Percentiles rank a stretch among this genome's conserved stretches.
phyloP scores from a whole-genome alignment of 2,888 invertebrate genomes.

The Molorchus minor region DNA sequence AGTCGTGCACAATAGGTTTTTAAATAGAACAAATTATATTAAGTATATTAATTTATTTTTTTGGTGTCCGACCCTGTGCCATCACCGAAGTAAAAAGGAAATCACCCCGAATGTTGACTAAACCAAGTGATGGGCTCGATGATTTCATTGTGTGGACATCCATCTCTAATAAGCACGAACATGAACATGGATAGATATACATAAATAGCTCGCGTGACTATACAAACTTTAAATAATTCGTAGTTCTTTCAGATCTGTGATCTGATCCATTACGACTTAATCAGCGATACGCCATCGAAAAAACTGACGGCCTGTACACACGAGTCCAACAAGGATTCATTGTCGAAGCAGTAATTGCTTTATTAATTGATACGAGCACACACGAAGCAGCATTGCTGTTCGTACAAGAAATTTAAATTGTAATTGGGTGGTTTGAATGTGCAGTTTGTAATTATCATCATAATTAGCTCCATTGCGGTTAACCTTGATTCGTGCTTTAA shows the following conservation, averaged over 20 bases:
- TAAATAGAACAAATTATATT: too few species aligned
- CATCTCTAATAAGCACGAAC: slow-evolving; percentile 28
- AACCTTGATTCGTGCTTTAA: too few species aligned
- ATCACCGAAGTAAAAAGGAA: slow-evolving; percentile 27
- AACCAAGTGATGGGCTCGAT: slow-evolving; percentile 30
- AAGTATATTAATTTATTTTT: too few species aligned
- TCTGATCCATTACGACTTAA: slow-evolving; percentile 22
- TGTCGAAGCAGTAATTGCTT: slow-evolving; percentile 8
- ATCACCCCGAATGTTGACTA: slow-evolving; percentile 32
- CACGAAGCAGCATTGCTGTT: not conserved
- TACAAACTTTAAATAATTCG: slow-evolving; percentile 18
- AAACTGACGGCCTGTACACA: slow-evolving; percentile 1
- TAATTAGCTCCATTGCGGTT: too few species aligned
- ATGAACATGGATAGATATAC: slow-evolving; percentile 20
- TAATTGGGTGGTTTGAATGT: not conserved
- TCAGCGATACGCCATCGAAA: slow-evolving; percentile 13
- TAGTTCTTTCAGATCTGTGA: slow-evolving; percentile 21
- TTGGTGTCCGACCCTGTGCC: too few species aligned
- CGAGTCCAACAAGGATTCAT: not conserved
- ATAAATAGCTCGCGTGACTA: slow-evolving; percentile 26
- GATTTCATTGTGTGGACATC: slow-evolving; percentile 29
- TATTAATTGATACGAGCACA: slow-evolving; percentile 17
- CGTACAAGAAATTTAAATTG: not conserved
- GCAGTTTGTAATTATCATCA: too few species aligned
- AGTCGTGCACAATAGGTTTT: too few species aligned